Evolutionary conservation across 2,113 vertebrate species (phyloP).

Genomic region (Siniperca chuatsi): DNA sequence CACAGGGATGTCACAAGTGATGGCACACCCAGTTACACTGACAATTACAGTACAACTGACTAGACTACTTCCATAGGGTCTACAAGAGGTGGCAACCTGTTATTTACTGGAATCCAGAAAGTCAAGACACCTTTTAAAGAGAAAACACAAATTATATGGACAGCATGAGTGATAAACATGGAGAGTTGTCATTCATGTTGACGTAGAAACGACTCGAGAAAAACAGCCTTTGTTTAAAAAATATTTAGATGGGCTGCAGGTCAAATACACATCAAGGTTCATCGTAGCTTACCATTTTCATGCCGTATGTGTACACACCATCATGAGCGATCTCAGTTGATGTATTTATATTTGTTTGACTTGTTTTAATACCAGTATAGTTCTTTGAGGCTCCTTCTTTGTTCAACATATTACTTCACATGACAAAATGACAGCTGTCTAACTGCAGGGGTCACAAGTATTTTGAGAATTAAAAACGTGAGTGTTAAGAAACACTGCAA

Average conservation of each 20-base stretch:
- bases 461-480: background rate
- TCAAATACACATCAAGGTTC: background rate
- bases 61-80: conserved; percentile 39
- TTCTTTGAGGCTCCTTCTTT: background rate
- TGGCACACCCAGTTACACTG: conserved; percentile 46
- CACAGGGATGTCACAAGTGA: conserved; percentile 52
- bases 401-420: background rate
- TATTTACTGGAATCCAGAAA: conserved; percentile 59
- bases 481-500: background rate
- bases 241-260: background rate
- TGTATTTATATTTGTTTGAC: background rate
- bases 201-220: background rate
- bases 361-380: background rate
- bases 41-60: conserved; percentile 55
- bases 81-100: conserved; percentile 26
- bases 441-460: background rate
- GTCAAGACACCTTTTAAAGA: conserved; percentile 51
- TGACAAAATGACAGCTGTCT: background rate
- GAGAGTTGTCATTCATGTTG: conserved; percentile 3
- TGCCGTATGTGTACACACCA: background rate
- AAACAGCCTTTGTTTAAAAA: background rate
- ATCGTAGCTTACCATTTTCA: background rate
- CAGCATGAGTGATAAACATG: conserved; percentile 30
- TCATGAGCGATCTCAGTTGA: background rate
- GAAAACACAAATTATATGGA: conserved; percentile 46